Evolutionary conservation across 2,888 invertebrate genomes (phyloP), one percentile per base, ranked within the genome.

Genomic region (Epicampocera succincta): DNA sequence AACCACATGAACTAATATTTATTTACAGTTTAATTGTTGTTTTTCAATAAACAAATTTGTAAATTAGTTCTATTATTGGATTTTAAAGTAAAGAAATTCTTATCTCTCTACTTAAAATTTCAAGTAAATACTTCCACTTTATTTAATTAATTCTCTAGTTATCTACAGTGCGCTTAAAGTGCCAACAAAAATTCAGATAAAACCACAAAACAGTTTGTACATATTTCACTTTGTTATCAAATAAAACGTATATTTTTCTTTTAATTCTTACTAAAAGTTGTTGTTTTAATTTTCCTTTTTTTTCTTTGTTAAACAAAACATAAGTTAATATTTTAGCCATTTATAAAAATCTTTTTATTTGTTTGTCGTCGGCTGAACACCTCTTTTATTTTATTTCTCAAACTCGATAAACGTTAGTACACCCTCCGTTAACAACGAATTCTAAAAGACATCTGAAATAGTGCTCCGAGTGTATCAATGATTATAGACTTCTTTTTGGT

Each of bases 401-500:
- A 73, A 72, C 33, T 58, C 38, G 69, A 21, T 82, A 42, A 75
- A 78, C 83, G 79, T 77, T 33, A 69, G 61, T 83, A 80, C 65
- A 85, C 84, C 84, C 81, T 77, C 85, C 84, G 80, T 58, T 82
- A 80, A 74, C 84, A 80, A 84, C 80, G 85, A 85, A 85, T 85
- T 85, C 85, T 85, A 80, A 83, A 85, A 83, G 85, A 76, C 85
- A 84, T 85, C 85, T 85, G 83, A 85, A 83, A 75, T 75, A 71
- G 76, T 77, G 66, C 72, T 40, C 71, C n/a, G 60, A 78, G 80
- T 71, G 72, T 79, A 80, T 78, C 84, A 83, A 78, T 83, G 81
- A 80, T 84, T 84, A 81, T 83, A 82, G 75, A 85, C 84, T 80
- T 82, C 81, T 79, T 77, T 79, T 80, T 63, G 21, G 61, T 46